Evolutionary conservation across 2,113 vertebrate species (phyloP).

Genomic region (Crypturellus undulatus): DNA sequence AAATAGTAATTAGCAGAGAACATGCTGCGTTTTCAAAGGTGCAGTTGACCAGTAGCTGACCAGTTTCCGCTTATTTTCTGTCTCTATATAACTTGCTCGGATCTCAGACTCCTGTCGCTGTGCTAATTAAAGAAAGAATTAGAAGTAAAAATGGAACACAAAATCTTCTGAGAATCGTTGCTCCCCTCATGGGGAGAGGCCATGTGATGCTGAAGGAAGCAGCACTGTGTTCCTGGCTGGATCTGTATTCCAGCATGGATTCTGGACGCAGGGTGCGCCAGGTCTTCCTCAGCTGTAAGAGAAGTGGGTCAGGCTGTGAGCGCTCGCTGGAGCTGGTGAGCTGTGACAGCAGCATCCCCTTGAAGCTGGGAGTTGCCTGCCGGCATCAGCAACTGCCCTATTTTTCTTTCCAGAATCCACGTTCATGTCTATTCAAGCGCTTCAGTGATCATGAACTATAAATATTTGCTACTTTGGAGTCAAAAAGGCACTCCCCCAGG

Average conservation of each 20-base stretch:
- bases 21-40: background rate
- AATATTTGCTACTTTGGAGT: background rate
- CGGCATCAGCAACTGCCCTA: background rate
- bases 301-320: background rate
- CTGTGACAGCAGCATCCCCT: background rate
- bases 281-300: background rate
- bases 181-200: background rate
- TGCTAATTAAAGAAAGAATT: background rate
- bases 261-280: background rate
- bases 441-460: background rate
- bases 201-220: background rate
- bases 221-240: background rate
- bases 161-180: background rate
- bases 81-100: background rate
- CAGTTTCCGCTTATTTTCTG: background rate
- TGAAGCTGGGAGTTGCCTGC: slow-evolving; percentile 1
- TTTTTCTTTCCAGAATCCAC: background rate
- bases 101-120: background rate
- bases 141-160: slow-evolving; percentile 6
- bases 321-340: background rate
- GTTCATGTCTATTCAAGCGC: background rate
- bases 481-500: background rate
- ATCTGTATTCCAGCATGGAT: background rate
- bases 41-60: background rate
- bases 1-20: background rate